Evolutionary conservation across 1,140 invertebrate genomes (phyloP).

Genomic region (Drosophila burlai): DNA sequence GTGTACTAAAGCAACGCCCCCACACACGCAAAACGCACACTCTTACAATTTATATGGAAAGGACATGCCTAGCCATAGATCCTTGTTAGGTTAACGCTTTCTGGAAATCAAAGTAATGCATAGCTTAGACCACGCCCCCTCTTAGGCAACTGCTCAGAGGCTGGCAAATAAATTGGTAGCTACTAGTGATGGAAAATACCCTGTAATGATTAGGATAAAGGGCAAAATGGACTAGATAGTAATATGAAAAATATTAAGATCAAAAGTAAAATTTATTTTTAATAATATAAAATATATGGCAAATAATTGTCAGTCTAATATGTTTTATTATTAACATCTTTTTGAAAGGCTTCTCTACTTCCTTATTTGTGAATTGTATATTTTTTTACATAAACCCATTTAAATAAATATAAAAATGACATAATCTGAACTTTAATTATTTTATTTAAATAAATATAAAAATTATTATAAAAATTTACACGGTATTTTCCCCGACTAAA

Average conservation of each 20-base stretch:
- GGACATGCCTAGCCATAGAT: slow-evolving; percentile 52
- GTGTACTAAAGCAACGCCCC: slow-evolving; percentile 69
- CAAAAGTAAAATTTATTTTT: too few species aligned
- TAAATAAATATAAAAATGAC: neutral
- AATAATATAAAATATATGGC: neutral
- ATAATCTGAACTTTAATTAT: neutral
- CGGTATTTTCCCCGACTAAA: slow-evolving; percentile 14
- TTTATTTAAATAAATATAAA: neutral
- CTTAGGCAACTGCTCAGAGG: slow-evolving; percentile 18
- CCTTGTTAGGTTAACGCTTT: slow-evolving; percentile 74
- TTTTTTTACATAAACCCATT: too few species aligned
- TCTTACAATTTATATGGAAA: slow-evolving; percentile 6
- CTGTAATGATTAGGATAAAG: neutral
- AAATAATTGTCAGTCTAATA: too few species aligned
- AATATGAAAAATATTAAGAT: too few species aligned
- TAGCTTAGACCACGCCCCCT: slow-evolving; percentile 50
- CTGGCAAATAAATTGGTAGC: slow-evolving; percentile 67
- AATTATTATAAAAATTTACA: neutral
- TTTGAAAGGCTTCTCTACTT: too few species aligned
- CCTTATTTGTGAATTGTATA: too few species aligned
- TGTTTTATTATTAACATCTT: too few species aligned
- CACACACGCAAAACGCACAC: slow-evolving; percentile 1
- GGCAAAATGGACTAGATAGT: neutral
- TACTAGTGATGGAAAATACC: slow-evolving; percentile 35
- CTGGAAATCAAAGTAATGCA: slow-evolving; percentile 74